These are phyloP conservation scores for Odontamblyopus rebecca DNA, from an alignment of 2,797 vertebrate genomes.

Conservation along the genomic window DNA sequence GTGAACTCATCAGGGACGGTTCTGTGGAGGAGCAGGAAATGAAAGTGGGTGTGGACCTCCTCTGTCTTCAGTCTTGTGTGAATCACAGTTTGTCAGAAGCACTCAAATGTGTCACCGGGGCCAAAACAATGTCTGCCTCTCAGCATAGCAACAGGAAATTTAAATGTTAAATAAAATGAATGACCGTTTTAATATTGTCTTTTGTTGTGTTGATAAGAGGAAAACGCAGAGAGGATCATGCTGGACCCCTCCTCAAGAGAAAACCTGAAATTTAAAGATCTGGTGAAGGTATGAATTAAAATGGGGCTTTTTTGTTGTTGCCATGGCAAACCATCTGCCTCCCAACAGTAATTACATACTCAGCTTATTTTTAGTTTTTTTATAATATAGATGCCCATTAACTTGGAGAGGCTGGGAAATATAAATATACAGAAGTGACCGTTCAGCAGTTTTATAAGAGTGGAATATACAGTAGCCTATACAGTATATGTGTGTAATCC, in stretches of 20 bases:
- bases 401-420: no score
- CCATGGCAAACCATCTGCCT: neutral
- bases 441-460: no score
- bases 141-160: neutral
- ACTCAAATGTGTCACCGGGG: slow-evolving; percentile 3
- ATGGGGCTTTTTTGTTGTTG: neutral
- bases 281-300: slow-evolving; percentile 84
- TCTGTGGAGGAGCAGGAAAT: slow-evolving; percentile 56
- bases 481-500: no score
- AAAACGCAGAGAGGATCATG: slow-evolving; percentile 96
- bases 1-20: slow-evolving; percentile 8
- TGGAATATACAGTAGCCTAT: no score
- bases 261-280: slow-evolving; percentile 91
- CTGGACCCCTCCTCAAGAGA: slow-evolving; percentile 91
- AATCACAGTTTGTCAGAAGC: slow-evolving; percentile 30
- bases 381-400: no score
- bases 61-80: slow-evolving; percentile 25
- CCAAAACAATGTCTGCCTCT: neutral
- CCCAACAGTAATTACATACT: neutral
- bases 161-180: neutral
- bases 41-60: slow-evolving; percentile 54
- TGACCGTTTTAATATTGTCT: slow-evolving; percentile 4
- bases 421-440: no score
- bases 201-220: slow-evolving; percentile 77
- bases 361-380: neutral